A percentile compares a stretch with the other conserved stretches of the same genome.
These are phyloP conservation scores for Macrotus californicus DNA, from an alignment of 2,113 vertebrate species.

Conservation along the genomic window DNA sequence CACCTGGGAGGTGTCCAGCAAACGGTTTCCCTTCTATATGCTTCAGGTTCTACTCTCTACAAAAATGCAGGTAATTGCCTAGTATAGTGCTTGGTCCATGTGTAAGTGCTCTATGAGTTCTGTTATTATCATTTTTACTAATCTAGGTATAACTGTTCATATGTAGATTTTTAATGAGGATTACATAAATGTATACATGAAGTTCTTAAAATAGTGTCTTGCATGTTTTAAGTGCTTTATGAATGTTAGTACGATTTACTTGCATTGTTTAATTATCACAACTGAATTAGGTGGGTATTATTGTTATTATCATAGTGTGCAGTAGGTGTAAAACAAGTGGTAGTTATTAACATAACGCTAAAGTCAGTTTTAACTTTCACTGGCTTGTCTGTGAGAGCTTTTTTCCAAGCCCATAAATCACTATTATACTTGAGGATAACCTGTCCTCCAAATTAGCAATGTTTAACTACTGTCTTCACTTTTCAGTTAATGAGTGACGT, in stretches of 20 bases:
- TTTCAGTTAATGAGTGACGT: neutral
- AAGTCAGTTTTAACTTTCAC: neutral
- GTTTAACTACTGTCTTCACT: neutral
- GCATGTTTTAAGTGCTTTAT: neutral
- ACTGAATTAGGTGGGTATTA: neutral
- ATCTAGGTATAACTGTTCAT: neutral
- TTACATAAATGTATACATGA: neutral
- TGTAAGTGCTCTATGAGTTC: neutral
- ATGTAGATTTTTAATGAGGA: neutral
- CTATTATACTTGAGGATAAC: neutral
- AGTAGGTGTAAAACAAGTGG: neutral
- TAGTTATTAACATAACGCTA: neutral
- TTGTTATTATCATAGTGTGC: neutral
- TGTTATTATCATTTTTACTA: neutral
- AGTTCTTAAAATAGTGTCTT: neutral
- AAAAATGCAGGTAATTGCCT: neutral
- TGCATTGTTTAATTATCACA: neutral
- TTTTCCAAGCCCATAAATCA: neutral
- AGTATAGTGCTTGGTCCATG: neutral
- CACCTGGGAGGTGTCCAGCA: neutral
- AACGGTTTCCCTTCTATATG: neutral
- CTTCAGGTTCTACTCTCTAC: neutral
- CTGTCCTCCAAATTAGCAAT: neutral
- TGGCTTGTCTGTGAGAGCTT: neutral
- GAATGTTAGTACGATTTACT: neutral